Evolutionary conservation across 1,140 invertebrate species (phyloP).

Genomic region (Macrobrachium nipponense): DNA sequence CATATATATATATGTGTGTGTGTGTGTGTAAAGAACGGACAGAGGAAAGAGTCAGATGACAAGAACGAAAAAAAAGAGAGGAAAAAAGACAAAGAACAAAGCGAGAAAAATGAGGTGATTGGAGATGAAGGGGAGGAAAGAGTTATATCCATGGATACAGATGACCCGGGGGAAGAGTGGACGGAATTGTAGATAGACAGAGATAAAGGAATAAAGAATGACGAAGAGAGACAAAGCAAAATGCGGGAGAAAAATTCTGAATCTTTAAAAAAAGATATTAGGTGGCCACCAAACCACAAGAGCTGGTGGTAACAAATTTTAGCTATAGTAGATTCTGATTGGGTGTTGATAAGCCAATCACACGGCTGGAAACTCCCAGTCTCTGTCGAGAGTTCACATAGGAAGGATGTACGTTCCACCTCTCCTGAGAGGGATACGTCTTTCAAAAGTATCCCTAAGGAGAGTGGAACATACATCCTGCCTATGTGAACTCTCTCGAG

Average conservation of each 20-base stretch:
- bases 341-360: too few relatives aligned
- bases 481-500: too few relatives aligned
- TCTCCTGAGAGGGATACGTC: too few relatives aligned
- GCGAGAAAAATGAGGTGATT: neutral
- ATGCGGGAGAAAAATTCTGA: neutral
- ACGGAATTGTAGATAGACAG: neutral
- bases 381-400: too few relatives aligned
- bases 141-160: neutral
- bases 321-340: too few relatives aligned
- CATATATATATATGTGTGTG: neutral
- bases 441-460: too few relatives aligned
- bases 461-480: too few relatives aligned
- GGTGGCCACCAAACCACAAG: too few relatives aligned
- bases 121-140: neutral
- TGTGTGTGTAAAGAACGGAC: neutral
- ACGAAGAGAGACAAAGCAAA: neutral
- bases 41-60: neutral
- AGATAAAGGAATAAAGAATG: neutral
- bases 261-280: too few relatives aligned
- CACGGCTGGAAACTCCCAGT: too few relatives aligned
- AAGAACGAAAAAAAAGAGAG: neutral
- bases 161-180: neutral
- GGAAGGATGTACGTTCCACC: too few relatives aligned
- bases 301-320: too few relatives aligned
- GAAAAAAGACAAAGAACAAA: neutral